Conservation (phyloP, 1,140 invertebrate species). For the Planococcus citri region DNA sequence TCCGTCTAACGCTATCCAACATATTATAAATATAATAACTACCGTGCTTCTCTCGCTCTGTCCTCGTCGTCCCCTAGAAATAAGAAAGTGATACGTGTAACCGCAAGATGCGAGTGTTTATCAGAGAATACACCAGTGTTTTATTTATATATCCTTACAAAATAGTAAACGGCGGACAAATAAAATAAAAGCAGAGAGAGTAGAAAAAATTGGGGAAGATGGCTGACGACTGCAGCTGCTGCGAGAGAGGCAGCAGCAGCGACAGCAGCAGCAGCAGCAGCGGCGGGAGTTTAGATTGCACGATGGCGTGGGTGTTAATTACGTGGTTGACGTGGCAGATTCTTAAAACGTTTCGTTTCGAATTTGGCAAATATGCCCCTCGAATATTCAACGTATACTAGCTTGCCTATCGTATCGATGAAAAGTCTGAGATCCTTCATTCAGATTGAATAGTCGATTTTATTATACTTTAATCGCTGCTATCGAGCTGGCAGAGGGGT, state of each 20-base stretch:
- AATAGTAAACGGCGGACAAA: neutral
- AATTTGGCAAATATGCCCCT: neutral
- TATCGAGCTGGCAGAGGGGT: too few relatives aligned
- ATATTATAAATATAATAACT: conserved; percentile 1
- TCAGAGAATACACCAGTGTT: neutral
- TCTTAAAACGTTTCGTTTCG: neutral
- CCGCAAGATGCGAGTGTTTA: neutral
- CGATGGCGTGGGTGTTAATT: neutral
- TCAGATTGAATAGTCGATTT: too few relatives aligned
- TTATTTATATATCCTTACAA: neutral
- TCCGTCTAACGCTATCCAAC: conserved; percentile 1
- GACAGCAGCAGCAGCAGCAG: too few relatives aligned
- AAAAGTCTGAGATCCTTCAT: too few relatives aligned
- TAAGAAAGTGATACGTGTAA: neutral
- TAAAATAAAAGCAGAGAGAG: too few relatives aligned
- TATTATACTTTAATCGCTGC: too few relatives aligned
- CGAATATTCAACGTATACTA: too few relatives aligned
- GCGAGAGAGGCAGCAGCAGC: too few relatives aligned
- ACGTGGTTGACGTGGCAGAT: neutral
- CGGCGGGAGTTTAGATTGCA: neutral
- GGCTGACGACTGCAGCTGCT: too few relatives aligned
- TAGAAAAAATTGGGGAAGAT: too few relatives aligned
- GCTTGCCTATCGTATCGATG: too few relatives aligned
- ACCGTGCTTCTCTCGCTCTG: neutral
- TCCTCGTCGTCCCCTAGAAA: neutral